Percentiles rank a stretch among this genome's conserved stretches.
phyloP scores from a whole-genome alignment of 2,797 vertebrate genomes.

The Pseudochromis fuscus region DNA sequence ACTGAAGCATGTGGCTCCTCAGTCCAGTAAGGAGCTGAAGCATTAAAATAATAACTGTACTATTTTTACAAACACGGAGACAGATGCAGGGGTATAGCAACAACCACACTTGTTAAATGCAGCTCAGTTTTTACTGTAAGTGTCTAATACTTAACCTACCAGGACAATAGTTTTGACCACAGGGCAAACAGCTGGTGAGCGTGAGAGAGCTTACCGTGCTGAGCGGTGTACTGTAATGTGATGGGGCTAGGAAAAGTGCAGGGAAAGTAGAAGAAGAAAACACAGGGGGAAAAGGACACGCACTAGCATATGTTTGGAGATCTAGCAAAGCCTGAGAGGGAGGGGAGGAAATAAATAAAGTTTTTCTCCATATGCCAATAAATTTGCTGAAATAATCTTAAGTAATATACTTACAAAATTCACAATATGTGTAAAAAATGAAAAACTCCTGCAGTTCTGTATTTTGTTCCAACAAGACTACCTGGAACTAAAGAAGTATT shows the following conservation, averaged over 20 bases:
- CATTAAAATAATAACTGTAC: constrained; percentile 13
- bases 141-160: constrained; percentile 34
- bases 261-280: constrained; percentile 49
- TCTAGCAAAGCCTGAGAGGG: constrained; percentile 8
- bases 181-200: constrained; percentile 66
- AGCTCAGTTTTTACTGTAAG: background rate
- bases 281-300: constrained; percentile 35
- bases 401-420: constrained; percentile 9
- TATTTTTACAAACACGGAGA: constrained; percentile 15
- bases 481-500: background rate
- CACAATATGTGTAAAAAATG: constrained; percentile 5
- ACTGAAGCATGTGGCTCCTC: background rate
- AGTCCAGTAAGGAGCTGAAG: constrained; percentile 13
- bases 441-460: background rate
- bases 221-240: constrained; percentile 54
- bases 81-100: constrained; percentile 9
- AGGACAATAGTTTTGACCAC: constrained; percentile 38
- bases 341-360: background rate
- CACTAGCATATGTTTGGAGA: constrained; percentile 47
- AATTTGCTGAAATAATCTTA: constrained; percentile 25
- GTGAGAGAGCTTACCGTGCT: constrained; percentile 43
- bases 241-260: constrained; percentile 25
- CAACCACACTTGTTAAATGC: constrained; percentile 6
- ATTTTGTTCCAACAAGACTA: background rate
- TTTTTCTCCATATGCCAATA: background rate